Evolutionary conservation across 2,888 invertebrate species (phyloP), one percentile per base, ranked within the genome.

Genomic region (Drosophila mayaguana): DNA sequence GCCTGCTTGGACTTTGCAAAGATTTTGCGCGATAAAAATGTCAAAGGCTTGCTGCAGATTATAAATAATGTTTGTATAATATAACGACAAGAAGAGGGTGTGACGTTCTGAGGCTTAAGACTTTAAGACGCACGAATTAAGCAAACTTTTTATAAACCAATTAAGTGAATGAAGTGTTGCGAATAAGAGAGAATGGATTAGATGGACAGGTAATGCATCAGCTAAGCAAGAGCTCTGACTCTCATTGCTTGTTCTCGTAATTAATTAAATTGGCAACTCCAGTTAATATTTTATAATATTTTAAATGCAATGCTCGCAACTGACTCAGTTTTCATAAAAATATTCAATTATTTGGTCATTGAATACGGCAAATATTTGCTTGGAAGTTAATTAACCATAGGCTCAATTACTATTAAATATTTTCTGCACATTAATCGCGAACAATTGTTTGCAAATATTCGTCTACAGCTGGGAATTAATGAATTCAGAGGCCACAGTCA

Each of bases 391-490:
- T 53, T 22, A 22, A 16, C 2, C 36, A 14, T 28, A 12, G 36
- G 4, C 18, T 51, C 11, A 34, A 46, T 16, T 43, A 36, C 51
- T 25, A 32, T 32, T 38, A 57, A 43, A 22, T 43, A 42, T 50
- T 56, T 72, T 32, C 42, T 28, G 50, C 50, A 3, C 40, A 55
- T 56, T 56, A 22, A 51, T 9, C 54, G 7, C 25, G 57, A 20
- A 54, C 40, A 54, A 65, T 61, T 6, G 32, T 28, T 28, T 7
- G 7, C 1, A 28, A 55, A 50, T 16, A 1, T n/a, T 9, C 16
- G 1, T n/a, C 46, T 25, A 9, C 25, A 1, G 20, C 3, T 43
- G 45, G 22, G 42, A 70, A 54, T 42, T 20, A 64, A 71, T 71
- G 45, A 57, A 42, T 65, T 22, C 20, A 11, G 34, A 16, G 14